phyloP scores from a whole-genome alignment of 2,888 invertebrate species.

The Habroteleia sp. region DNA sequence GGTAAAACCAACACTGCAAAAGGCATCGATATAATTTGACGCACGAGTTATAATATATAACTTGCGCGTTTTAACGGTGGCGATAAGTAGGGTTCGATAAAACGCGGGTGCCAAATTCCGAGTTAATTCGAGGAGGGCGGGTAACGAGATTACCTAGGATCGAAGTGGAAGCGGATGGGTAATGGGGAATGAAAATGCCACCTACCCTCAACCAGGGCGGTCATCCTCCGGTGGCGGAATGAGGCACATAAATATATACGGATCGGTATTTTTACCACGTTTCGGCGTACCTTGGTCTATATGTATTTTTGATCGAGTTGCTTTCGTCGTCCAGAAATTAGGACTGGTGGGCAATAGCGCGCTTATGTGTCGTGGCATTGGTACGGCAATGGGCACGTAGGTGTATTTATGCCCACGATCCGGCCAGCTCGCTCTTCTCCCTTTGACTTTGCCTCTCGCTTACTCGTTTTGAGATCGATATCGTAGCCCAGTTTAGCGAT shows the following conservation, averaged over 20 bases:
- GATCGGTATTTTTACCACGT: constrained; percentile 44
- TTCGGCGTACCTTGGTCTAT: constrained; percentile 4
- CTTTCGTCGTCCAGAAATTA: constrained; percentile 9
- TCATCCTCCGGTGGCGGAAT: constrained; percentile 4
- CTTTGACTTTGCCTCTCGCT: constrained; percentile 2
- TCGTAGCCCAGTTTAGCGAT: constrained; percentile 50
- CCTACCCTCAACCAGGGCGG: background rate
- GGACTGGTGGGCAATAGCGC: constrained; percentile 7
- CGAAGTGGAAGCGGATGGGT: constrained; percentile 17
- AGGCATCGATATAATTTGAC: constrained; percentile 19
- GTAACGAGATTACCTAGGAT: constrained; percentile 25
- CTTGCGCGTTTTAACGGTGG: constrained; percentile 1
- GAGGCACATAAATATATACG: constrained; percentile 22
- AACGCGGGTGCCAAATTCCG: constrained; percentile 23
- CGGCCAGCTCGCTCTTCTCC: constrained; percentile 18
- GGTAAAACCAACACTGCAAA: too few relatives aligned
- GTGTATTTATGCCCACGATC: constrained; percentile 48
- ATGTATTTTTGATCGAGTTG: constrained; percentile 43
- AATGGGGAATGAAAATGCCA: constrained; percentile 23
- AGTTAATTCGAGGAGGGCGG: constrained; percentile 22
- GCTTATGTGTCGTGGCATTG: background rate
- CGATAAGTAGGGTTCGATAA: constrained; percentile 14
- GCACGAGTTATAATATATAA: background rate
- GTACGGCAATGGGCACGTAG: constrained; percentile 25
- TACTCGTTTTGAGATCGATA: constrained; percentile 45